phyloP scores from a whole-genome alignment of 1,140 invertebrate genomes.

The Drepana arcuata region DNA sequence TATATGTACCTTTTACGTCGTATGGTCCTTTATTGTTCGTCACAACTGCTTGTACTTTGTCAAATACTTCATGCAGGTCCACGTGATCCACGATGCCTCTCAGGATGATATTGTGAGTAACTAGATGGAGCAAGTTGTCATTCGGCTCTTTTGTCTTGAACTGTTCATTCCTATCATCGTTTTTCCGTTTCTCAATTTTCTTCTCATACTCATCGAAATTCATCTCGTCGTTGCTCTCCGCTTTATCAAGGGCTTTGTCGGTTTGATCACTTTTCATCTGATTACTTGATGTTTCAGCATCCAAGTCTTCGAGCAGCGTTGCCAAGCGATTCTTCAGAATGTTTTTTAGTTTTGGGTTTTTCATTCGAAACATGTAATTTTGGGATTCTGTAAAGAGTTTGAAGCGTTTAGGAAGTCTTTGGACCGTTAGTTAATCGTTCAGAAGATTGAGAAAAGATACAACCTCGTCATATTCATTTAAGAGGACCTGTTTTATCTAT shows the following conservation, averaged over 20 bases:
- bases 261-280: background rate
- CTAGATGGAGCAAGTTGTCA: conserved; percentile 31
- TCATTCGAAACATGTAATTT: conserved; percentile 23
- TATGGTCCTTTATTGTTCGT: conserved; percentile 14
- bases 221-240: conserved; percentile 2
- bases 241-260: too few species aligned
- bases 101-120: conserved; percentile 38
- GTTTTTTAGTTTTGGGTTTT: conserved; percentile 39
- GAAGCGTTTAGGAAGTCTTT: too few species aligned
- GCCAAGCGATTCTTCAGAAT: conserved; percentile 29
- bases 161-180: background rate
- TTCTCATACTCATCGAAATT: conserved; percentile 4
- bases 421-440: too few species aligned
- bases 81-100: conserved; percentile 34
- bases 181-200: background rate
- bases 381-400: conserved; percentile 33
- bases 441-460: too few species aligned
- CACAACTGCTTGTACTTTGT: conserved; percentile 25
- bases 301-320: conserved; percentile 37
- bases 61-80: conserved; percentile 38
- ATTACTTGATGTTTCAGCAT: conserved; percentile 23
- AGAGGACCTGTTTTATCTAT: too few species aligned
- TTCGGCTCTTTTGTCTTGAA: too few species aligned
- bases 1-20: conserved; percentile 3
- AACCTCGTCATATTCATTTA: too few species aligned